A percentile compares a stretch with the other conserved stretches of the same genome.
Conservation (phyloP, 1,140 invertebrate species). For the Scaptomyza graminum region DNA sequence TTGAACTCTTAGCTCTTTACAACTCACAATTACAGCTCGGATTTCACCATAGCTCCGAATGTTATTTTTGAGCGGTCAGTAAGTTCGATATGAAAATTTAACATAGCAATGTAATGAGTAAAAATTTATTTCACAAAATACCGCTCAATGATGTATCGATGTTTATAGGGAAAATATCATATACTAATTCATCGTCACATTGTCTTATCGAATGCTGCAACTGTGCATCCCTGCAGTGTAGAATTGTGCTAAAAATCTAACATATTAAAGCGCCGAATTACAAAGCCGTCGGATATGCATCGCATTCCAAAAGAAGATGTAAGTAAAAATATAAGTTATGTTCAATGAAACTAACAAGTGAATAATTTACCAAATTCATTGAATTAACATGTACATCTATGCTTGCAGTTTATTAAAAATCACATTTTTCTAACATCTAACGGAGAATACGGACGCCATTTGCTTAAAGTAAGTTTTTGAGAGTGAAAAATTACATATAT, state of each 20-base stretch:
- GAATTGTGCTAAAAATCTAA: not conserved
- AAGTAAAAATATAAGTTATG: constrained; percentile 3
- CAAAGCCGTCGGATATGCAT: constrained; percentile 32
- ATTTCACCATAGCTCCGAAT: not conserved
- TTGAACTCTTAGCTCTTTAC: constrained; percentile 19
- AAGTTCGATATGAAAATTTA: constrained; percentile 1
- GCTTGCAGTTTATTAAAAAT: constrained; percentile 28
- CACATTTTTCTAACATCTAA: constrained; percentile 55
- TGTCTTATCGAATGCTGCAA: not conserved
- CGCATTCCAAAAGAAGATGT: constrained; percentile 17
- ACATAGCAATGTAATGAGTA: no score
- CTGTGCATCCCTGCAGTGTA: not conserved
- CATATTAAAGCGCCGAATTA: constrained; percentile 19
- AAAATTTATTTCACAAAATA: no score
- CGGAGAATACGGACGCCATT: constrained; percentile 42
- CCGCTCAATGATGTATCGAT: not conserved
- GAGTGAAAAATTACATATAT: not conserved
- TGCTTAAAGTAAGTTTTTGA: constrained; percentile 42
- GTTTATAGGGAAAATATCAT: no score
- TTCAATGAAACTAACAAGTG: not conserved
- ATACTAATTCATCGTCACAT: no score
- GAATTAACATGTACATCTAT: not conserved
- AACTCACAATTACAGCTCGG: not conserved
- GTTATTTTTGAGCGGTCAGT: constrained; percentile 1
- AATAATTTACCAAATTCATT: not conserved